Base-by-base conservation (phyloP, 2,888 invertebrate species). In the Drosophila tripunctata region DNA sequence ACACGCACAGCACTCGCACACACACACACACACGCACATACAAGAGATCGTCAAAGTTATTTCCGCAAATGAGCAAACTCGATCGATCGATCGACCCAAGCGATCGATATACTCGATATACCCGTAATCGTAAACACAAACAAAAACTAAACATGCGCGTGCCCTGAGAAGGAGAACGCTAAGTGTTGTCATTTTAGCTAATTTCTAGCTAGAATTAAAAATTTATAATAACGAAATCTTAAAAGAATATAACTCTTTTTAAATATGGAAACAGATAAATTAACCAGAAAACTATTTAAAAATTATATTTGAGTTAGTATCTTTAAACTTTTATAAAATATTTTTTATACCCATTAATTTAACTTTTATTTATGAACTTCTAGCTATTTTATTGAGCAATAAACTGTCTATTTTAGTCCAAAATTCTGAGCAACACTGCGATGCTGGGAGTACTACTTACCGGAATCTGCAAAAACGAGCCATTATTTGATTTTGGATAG, bases 401-500 rank as follows among this genome's bases (percentile, higher is more conserved):
- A n/a, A n/a, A n/a, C n/a, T n/a, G n/a, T n/a, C n/a, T n/a, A n/a
- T n/a, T n/a, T n/a, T n/a, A n/a, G n/a, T n/a, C n/a, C n/a, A n/a
- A n/a, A n/a, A n/a, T n/a, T 10, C 10, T 24, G 27, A n/a, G 10
- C 27, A 2, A 8, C 1, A n/a, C n/a, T n/a, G 10, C 4, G n/a
- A n/a, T 1, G 6, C 12, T 14, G 14, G 10, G 2, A 10, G 8
- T 8, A 8, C 4, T 55, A 94, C 96, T 96, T 92, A 97, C 97
- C 92, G 97, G 97, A 93, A 97, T 97, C 93, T 97, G 96, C 80
- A 96, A 94, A 91, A 96, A 95, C 43, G 95, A 94, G 72, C 97
- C 97, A 92, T 97, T 97, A 92, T 96, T 96, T 87, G 96, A 92
- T 78, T 95, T 95, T 45, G 95, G 95, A 92, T 96, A 96, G 50